Base-by-base conservation (phyloP, 2,113 vertebrate species). In the Ginglymostoma cirratum region DNA sequence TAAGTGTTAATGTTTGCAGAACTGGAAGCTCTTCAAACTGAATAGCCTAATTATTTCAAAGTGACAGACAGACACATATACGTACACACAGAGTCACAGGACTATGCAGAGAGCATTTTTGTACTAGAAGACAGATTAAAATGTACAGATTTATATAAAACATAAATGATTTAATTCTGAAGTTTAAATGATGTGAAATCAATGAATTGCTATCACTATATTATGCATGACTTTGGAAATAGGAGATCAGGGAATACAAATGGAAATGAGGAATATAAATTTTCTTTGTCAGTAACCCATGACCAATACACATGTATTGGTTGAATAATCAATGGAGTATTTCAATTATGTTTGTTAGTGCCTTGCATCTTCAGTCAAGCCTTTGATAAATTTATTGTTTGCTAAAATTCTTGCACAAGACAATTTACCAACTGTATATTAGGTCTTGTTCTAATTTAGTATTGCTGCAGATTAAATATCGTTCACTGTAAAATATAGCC, bases 201-300 rank as follows among this genome's bases (percentile, higher is more conserved):
- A 95, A 45, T 72, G 45, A 95, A 95, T 76, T 70, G 52, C 42
- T 72, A 42, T 21, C 45, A 48, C 8, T 72, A 66, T 76, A 45
- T 14, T 30, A 76, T 52, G 94, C 5, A 42, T 76, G 69, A 52
- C 94, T 72, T 45, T 27, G 52, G 94, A 76, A 76, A 76, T 76
- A 70, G 94, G 38, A 72, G 94, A 95, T 72, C 67, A 34, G 42
- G 45, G 45, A 95, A 95, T 72, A 95, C 42, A 95, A 94, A 72
- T 52, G 67, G 24, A 27, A 76, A 52, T 48, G 45, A 8, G 23
- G n/a, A 65, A 19, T 38, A 72, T 95, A 72, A 48, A 72, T 72
- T 72, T 95, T 72, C 67, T 76, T 95, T 95, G 67, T 48, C 67
- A 95, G 42, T 72, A 72, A 72, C 94, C 69, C 94, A 95, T 70